These are phyloP conservation scores for Hoplodrina blanda DNA, from an alignment of 2,888 invertebrate species.

Conservation along the genomic window DNA sequence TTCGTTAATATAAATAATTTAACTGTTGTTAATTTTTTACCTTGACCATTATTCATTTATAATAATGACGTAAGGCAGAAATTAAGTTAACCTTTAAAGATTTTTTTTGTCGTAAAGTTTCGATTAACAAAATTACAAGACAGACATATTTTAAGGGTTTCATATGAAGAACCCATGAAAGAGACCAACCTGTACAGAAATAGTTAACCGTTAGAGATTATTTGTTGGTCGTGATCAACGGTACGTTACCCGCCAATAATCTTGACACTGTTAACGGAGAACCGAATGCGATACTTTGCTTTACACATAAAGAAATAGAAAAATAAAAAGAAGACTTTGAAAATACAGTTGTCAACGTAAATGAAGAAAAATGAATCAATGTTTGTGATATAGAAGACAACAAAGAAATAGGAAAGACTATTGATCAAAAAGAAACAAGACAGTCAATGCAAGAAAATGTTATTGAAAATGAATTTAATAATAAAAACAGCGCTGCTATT, in stretches of 20 bases:
- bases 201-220: slow-evolving; percentile 67
- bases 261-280: slow-evolving; percentile 57
- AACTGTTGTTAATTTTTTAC: neutral
- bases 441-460: neutral
- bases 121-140: neutral
- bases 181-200: slow-evolving; percentile 69
- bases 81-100: neutral
- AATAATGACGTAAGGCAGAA: too few species aligned
- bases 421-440: neutral
- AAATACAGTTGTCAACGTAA: slow-evolving; percentile 2
- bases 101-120: neutral
- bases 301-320: slow-evolving; percentile 13
- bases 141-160: neutral
- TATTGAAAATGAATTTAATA: slow-evolving; percentile 40
- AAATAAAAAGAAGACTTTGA: neutral
- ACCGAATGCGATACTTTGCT: slow-evolving; percentile 46
- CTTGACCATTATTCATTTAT: neutral
- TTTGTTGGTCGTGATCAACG: slow-evolving; percentile 82
- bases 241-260: slow-evolving; percentile 60
- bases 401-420: neutral
- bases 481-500: slow-evolving; percentile 32
- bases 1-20: too few species aligned
- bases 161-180: neutral
- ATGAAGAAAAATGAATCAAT: neutral
- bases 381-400: neutral